Base-by-base conservation (phyloP, 2,113 vertebrate species). In the Apodemus speciosus region DNA sequence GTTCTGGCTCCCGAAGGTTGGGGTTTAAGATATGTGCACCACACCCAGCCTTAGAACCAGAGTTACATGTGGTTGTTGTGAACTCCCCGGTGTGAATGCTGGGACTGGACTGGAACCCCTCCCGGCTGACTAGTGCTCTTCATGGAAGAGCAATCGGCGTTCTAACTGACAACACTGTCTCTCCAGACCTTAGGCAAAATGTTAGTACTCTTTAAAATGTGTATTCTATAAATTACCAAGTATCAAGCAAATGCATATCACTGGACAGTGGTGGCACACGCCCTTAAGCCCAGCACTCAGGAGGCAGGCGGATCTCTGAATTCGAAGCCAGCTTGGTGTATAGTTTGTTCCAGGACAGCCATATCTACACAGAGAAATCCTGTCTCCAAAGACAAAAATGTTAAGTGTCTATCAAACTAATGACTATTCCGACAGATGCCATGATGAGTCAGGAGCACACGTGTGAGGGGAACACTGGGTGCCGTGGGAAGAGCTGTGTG, bases 141-240 rank as follows among this genome's bases (percentile, higher is more conserved):
- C 6, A 15, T 6, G 5, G 5, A 27, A 81, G n/a, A 60, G 38
- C 35, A 58, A 6, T n/a, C 40, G 53, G 53, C 23, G 0, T 23
- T 38, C 13, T 56, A 7, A 58, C 35, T 58, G 77, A n/a, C 25
- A 21, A 27, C 62, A 3, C 53, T 53, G 38, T 40, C 53, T 79
- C 51, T 27, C n/a, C 53, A 58, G 51, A 60, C 23, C n/a, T 80
- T 25, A 38, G 20, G 21, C 35, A 38, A 77, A 40, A 64, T 23
- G 49, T 53, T 76, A 77, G 85, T 35, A 4, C 77, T 92, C 15
- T 89, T 89, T 40, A 94, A 91, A 87, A 43, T 76, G 69, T 3
- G 69, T 21, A n/a, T n/a, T n/a, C n/a, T n/a, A 86, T 43, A 94
- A 62, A 92, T 84, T 3, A 46, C 43, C 43, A 92, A 93, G 40